Evolutionary conservation across 2,797 vertebrate species (phyloP).

Genomic region (Carapus acus): DNA sequence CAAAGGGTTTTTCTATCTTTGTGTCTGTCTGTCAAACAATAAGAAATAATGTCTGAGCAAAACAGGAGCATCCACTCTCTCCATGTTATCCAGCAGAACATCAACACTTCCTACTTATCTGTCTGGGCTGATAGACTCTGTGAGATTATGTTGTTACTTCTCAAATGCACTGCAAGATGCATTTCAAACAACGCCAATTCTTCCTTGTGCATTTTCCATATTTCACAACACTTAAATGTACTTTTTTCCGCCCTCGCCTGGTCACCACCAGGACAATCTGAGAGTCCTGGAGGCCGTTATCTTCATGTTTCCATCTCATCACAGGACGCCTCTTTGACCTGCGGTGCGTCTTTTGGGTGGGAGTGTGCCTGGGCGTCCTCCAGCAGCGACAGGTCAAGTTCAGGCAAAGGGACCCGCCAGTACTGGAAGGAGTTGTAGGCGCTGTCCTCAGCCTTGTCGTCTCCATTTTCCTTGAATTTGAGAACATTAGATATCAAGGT

Average conservation of each 20-base stretch:
- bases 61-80: too few species aligned
- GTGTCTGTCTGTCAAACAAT: too few species aligned
- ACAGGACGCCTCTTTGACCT: conserved; percentile 36
- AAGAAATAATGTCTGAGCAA: too few species aligned
- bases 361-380: conserved; percentile 35
- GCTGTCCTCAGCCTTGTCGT: conserved; percentile 47
- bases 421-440: conserved; percentile 86
- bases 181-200: background rate
- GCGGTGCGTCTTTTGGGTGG: conserved; percentile 16
- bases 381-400: conserved; percentile 80
- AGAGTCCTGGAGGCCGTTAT: background rate
- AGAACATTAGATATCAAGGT: background rate
- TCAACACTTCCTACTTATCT: background rate
- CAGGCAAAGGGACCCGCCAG: conserved; percentile 85
- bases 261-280: too few species aligned
- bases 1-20: too few species aligned
- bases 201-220: background rate
- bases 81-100: too few species aligned
- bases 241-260: conserved; percentile 1
- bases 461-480: conserved; percentile 33
- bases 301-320: conserved; percentile 86
- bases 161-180: background rate
- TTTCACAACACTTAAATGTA: conserved; percentile 1
- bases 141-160: background rate
- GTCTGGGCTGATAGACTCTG: background rate